These are phyloP conservation scores for Pachyseris speciosa DNA, from an alignment of 64 coral and sea anemone genomes.

Conservation along the genomic window DNA sequence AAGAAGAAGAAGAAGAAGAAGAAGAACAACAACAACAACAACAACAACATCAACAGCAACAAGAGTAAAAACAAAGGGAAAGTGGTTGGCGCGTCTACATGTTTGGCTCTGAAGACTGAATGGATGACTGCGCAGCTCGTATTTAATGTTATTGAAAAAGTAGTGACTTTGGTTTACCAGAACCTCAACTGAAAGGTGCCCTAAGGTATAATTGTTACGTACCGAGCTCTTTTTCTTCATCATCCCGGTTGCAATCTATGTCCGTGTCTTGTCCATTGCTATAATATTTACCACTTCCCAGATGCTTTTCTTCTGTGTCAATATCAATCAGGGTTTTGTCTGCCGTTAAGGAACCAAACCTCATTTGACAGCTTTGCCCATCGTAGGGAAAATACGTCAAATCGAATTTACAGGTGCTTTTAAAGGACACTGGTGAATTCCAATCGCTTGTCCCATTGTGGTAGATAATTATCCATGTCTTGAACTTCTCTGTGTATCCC, in stretches of 20 bases:
- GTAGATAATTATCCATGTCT: conserved; percentile 66
- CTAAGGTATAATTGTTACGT: no score
- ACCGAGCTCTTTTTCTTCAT: not conserved
- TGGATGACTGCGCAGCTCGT: not conserved
- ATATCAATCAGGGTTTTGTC: conserved; percentile 59
- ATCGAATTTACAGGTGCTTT: conserved; percentile 52
- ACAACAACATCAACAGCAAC: no score
- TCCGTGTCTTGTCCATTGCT: not conserved
- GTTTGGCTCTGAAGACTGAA: no score
- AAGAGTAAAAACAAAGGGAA: no score
- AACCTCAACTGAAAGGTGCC: not conserved
- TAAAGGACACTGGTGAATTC: conserved; percentile 72
- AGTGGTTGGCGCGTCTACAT: no score
- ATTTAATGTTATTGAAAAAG: not conserved
- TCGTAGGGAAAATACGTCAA: conserved; percentile 68
- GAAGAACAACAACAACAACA: no score
- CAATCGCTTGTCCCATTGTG: conserved; percentile 48
- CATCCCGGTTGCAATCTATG: no score
- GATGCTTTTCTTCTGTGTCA: not conserved
- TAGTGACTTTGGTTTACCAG: no score
- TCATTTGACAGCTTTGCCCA: conserved; percentile 63
- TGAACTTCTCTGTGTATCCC: conserved; percentile 78
- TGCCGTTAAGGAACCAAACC: conserved; percentile 62
- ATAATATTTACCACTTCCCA: not conserved
- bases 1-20: no score